Evolutionary conservation across 1,140 invertebrate species (phyloP).

Genomic region (Heliconius himera): DNA sequence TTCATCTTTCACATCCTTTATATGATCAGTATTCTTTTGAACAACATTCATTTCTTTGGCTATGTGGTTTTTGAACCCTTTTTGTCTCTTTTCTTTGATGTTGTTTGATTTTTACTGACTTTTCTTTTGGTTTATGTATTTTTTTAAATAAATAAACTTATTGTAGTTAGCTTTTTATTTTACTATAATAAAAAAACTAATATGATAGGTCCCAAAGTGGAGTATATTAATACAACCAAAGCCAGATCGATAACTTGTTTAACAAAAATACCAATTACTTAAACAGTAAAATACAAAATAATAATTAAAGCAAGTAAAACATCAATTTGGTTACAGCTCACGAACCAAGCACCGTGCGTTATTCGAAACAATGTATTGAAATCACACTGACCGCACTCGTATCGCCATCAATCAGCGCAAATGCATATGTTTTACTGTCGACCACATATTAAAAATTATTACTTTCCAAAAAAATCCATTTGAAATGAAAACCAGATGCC

Average conservation of each 20-base stretch:
- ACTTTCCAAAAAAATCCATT: background rate
- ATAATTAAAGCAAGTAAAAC: slow-evolving; percentile 5
- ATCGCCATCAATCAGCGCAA: background rate
- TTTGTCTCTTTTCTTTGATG: no score
- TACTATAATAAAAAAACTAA: no score
- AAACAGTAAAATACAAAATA: background rate
- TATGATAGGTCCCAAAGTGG: no score
- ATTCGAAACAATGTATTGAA: background rate
- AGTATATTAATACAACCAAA: background rate
- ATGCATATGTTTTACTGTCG: background rate
- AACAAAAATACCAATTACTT: background rate
- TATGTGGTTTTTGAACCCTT: no score
- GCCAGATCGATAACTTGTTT: background rate
- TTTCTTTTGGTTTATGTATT: no score
- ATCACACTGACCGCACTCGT: background rate
- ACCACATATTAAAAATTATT: background rate
- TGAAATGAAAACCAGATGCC: no score
- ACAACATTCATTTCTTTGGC: no score
- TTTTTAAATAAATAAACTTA: no score
- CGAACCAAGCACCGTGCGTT: background rate
- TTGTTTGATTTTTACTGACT: no score
- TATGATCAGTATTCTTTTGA: no score
- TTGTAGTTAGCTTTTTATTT: no score
- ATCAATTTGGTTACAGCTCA: background rate
- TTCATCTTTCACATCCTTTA: no score